Evolutionary conservation across 2,888 invertebrate species (phyloP).

Genomic region (Xanthia icteritia): DNA sequence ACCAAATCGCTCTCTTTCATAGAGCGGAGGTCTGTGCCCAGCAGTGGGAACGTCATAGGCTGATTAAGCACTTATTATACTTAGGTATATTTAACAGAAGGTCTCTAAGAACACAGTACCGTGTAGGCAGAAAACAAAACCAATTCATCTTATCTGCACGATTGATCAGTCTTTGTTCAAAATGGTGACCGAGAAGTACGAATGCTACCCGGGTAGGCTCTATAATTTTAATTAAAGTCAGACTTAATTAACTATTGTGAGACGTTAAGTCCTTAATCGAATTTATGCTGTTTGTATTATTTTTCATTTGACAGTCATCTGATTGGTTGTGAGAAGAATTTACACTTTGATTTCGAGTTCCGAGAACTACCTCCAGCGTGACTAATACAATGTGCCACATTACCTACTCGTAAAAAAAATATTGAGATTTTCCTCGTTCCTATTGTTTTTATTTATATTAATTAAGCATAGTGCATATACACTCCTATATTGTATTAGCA

Average conservation of each 20-base stretch:
- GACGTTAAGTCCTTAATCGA: constrained; percentile 64
- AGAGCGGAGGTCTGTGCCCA: background rate
- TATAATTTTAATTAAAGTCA: constrained; percentile 68
- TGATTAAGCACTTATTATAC: background rate
- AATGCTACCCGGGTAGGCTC: constrained; percentile 53
- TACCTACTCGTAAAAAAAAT: constrained; percentile 3
- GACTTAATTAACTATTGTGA: constrained; percentile 72
- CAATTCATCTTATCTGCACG: constrained; percentile 20
- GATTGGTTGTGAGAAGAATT: constrained; percentile 51
- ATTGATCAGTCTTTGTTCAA: constrained; percentile 24
- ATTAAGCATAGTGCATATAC: background rate
- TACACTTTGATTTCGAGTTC: constrained; percentile 27
- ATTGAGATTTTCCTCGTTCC: background rate
- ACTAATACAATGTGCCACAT: constrained; percentile 13
- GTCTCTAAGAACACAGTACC: constrained; percentile 9
- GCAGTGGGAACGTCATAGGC: background rate
- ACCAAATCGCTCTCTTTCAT: background rate
- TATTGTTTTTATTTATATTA: background rate
- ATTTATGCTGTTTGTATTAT: constrained; percentile 60
- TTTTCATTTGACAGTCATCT: constrained; percentile 53
- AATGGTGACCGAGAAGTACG: constrained; percentile 52
- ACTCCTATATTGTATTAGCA: background rate
- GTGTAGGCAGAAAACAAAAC: constrained; percentile 37
- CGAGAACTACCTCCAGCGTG: constrained; percentile 24
- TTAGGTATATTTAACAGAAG: background rate